Evolutionary conservation across 2,797 vertebrate species (phyloP), one percentile per base, ranked within the genome.

Genomic region (Sternarchorhynchus goeldii): DNA sequence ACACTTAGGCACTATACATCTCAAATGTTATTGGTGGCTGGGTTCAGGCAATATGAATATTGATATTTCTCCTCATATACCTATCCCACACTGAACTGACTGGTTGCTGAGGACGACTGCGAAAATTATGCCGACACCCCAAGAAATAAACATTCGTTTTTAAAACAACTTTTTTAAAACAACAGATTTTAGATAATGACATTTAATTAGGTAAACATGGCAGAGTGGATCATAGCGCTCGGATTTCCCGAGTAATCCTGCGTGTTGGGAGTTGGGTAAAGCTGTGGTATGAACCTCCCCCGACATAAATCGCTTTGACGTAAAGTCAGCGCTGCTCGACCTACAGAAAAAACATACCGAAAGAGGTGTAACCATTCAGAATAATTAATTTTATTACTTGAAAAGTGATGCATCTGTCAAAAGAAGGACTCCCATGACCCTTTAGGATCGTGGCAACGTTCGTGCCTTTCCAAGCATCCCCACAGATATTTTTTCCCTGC

Each of bases 401-500:
- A 29, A n/a, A 70, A 70, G 25, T 56, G 67, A 55, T 31, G 10
- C 25, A 16, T 17, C 21, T 4, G 53, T 10, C 53, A 4, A 32
- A 6, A 31, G 20, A n/a, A 32, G 6, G 50, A 31, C 18, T 66
- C 67, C 50, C 50, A 32, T 29, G 17, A 10, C 7, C 34, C 50
- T 31, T 69, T 25, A n/a, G 17, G 57, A 45, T 50, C 6, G 21
- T 29, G 25, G 25, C 53, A 59, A 1, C 31, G n/a, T 1, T 78
- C 31, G 45, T 58, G 21, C 59, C 77, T 62, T 55, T 62, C n/a
- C 1, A 29, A 74, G 74, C 68, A 34, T 68, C 50, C 29, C 14
- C 64, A 32, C 67, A 18, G 41, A 10, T 36, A 36, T 36, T 16
- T 45, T 50, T 45, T 17, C 20, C 53, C 53, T 36, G n/a, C 60